phyloP scores from a whole-genome alignment of 2,888 invertebrate species.

The Thera britannica region DNA sequence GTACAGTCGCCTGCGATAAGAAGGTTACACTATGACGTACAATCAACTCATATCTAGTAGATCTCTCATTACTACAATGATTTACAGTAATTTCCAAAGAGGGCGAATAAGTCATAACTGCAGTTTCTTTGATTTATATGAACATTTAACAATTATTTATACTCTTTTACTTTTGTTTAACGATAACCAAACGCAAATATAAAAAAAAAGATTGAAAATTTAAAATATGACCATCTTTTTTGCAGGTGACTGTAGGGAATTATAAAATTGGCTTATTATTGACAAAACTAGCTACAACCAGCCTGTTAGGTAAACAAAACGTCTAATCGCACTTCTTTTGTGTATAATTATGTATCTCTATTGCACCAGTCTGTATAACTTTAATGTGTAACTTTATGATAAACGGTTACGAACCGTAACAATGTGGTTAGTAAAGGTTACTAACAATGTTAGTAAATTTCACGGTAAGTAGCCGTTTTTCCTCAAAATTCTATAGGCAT shows the following conservation, averaged over 20 bases:
- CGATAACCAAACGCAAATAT: too few species aligned
- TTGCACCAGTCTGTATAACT: conserved; percentile 23
- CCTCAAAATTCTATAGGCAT: conserved; percentile 9
- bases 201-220: too few species aligned
- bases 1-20: too few species aligned
- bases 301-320: conserved; percentile 19
- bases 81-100: too few species aligned
- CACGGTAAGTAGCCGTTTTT: conserved; percentile 1
- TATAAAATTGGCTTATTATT: conserved; percentile 9
- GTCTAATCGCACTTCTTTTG: conserved; percentile 33
- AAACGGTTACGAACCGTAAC: conserved; percentile 1
- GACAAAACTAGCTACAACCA: neutral
- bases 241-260: neutral
- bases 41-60: too few species aligned
- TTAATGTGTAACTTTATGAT: neutral
- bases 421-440: neutral
- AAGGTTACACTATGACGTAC: too few species aligned
- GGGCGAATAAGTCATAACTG: too few species aligned
- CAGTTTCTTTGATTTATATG: too few species aligned
- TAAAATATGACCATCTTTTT: too few species aligned
- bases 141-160: too few species aligned
- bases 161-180: too few species aligned
- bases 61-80: too few species aligned
- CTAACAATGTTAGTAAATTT: neutral
- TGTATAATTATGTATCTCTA: conserved; percentile 17